Evolutionary conservation across 2,888 invertebrate species (phyloP).

Genomic region (Dorcus hopei): DNA sequence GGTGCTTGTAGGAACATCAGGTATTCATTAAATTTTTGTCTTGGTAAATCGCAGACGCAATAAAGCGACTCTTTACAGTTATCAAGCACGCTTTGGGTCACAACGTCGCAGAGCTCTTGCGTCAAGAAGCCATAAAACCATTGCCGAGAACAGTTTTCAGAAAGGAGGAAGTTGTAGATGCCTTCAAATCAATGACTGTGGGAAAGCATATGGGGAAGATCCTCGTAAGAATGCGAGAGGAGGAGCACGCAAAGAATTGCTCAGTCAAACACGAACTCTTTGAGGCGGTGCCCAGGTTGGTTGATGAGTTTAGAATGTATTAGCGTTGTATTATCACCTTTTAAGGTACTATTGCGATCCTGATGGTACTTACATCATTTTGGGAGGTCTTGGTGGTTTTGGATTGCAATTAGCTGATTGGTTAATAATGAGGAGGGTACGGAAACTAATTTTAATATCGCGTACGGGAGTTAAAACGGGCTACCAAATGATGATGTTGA

Average conservation of each 20-base stretch:
- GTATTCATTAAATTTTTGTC: slow-evolving; percentile 46
- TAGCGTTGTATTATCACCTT: slow-evolving; percentile 4
- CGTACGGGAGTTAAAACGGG: slow-evolving; percentile 76
- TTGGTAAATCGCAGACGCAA: background rate
- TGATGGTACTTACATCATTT: slow-evolving; percentile 48
- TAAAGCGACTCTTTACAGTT: background rate
- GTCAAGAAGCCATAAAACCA: slow-evolving; percentile 65
- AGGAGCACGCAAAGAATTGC: slow-evolving; percentile 13
- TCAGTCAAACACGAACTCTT: slow-evolving; percentile 1
- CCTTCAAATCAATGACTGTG: slow-evolving; percentile 63
- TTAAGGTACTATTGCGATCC: slow-evolving; percentile 22
- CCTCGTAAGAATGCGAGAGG: slow-evolving; percentile 44
- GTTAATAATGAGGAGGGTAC: slow-evolving; percentile 79
- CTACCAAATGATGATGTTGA: slow-evolving; percentile 69
- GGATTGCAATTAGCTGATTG: slow-evolving; percentile 86
- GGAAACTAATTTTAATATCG: slow-evolving; percentile 75
- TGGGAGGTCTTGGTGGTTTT: slow-evolving; percentile 87
- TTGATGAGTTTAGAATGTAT: background rate
- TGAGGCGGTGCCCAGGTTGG: slow-evolving; percentile 10
- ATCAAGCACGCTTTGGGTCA: background rate
- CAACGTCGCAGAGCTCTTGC: slow-evolving; percentile 6
- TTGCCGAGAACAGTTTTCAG: slow-evolving; percentile 63
- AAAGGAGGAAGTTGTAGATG: slow-evolving; percentile 65
- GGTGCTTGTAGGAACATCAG: slow-evolving; percentile 6
- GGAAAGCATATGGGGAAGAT: slow-evolving; percentile 82